A percentile compares a stretch with the other conserved stretches of the same genome.
phyloP scores from a whole-genome alignment of 2,113 vertebrate species.

The Poecilia latipinna region DNA sequence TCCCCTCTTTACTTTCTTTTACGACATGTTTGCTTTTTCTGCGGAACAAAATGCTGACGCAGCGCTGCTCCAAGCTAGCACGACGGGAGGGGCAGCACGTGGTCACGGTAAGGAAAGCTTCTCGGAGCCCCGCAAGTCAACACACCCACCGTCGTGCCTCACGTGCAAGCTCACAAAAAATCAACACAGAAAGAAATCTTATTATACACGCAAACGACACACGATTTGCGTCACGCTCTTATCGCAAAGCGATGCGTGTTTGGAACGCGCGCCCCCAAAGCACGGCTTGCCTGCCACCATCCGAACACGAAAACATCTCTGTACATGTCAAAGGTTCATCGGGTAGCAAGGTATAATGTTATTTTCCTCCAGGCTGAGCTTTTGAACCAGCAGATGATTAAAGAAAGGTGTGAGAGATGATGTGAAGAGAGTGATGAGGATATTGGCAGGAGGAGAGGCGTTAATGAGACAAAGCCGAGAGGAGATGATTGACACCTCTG shows the following conservation, averaged over 20 bases:
- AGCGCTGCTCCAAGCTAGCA: too few species aligned
- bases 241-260: slow-evolving; percentile 15
- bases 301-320: background rate
- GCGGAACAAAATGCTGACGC: background rate
- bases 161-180: background rate
- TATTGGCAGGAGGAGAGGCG: slow-evolving; percentile 18
- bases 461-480: background rate
- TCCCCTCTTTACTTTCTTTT: too few species aligned
- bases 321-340: slow-evolving; percentile 12
- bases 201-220: slow-evolving; percentile 3
- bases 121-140: background rate
- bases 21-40: too few species aligned
- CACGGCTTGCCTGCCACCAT: slow-evolving; percentile 1
- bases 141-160: background rate
- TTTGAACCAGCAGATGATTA: slow-evolving; percentile 24
- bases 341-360: slow-evolving; percentile 46
- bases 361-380: slow-evolving; percentile 48
- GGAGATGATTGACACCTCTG: slow-evolving; percentile 32
- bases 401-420: slow-evolving; percentile 27
- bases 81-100: too few species aligned
- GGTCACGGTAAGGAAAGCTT: background rate
- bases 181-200: background rate
- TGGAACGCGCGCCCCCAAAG: slow-evolving; percentile 13
- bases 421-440: slow-evolving; percentile 9
- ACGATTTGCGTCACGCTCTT: background rate